Conservation (phyloP, 2,113 vertebrate species). For the Balaeniceps rex region DNA sequence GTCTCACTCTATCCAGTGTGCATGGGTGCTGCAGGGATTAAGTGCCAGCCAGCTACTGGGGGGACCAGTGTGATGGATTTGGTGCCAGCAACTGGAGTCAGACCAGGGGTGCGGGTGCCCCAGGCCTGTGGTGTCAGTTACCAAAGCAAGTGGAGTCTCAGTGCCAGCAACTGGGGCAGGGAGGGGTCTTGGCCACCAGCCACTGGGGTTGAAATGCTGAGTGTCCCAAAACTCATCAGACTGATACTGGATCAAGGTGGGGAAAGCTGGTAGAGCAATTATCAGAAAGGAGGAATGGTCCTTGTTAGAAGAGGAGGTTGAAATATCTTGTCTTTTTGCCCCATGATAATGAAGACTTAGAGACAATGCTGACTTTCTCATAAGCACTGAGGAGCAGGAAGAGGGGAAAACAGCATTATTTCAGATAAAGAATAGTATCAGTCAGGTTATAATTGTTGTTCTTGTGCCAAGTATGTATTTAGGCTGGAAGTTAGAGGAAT, state of each 20-base stretch:
- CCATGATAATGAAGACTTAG: neutral
- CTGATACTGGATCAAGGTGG: neutral
- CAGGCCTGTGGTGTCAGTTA: neutral
- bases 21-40: neutral
- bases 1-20: accelerated
- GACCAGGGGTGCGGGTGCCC: neutral
- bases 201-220: neutral
- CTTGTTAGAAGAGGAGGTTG: neutral
- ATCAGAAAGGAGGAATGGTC: neutral
- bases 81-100: neutral
- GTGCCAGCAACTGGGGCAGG: neutral
- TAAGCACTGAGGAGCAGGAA: neutral
- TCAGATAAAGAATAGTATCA: neutral
- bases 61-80: neutral
- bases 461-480: neutral
- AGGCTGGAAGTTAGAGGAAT: neutral
- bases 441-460: neutral
- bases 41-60: neutral
- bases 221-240: neutral
- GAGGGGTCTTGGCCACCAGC: neutral
- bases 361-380: neutral
- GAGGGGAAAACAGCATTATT: neutral
- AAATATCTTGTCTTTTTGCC: neutral
- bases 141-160: neutral
- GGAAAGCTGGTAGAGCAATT: neutral